phyloP scores from a whole-genome alignment of 1,140 invertebrate genomes.

The Caenorhabditis remanei region DNA sequence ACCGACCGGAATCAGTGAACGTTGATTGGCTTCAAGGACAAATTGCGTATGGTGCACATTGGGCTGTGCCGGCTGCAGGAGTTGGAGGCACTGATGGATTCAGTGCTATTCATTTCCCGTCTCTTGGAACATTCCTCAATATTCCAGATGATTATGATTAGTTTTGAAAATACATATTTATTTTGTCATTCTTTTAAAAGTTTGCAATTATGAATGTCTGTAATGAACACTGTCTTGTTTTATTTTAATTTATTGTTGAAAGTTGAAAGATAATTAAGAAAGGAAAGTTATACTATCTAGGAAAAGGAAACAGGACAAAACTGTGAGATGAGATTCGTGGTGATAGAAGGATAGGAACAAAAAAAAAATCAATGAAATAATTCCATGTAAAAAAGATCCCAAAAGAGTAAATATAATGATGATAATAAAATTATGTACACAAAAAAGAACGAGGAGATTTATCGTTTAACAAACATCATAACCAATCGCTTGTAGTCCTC shows the following conservation, averaged over 20 bases:
- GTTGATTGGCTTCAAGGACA: conserved; percentile 66
- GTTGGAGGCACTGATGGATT: conserved; percentile 71
- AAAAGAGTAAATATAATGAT: background rate
- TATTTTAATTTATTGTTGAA: too few species aligned
- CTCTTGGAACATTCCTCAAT: conserved; percentile 70
- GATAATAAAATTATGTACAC: background rate
- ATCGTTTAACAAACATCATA: conserved; percentile 54
- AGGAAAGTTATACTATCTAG: too few species aligned
- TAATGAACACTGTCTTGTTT: too few species aligned
- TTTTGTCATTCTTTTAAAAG: background rate
- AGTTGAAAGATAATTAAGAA: too few species aligned
- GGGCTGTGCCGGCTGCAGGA: conserved; percentile 72
- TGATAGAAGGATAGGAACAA: background rate
- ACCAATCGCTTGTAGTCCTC: conserved; percentile 61
- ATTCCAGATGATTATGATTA: conserved; percentile 73
- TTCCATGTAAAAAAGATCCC: background rate
- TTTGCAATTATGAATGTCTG: too few species aligned
- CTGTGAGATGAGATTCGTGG: background rate
- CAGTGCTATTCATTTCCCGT: conserved; percentile 69
- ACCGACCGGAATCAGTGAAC: conserved; percentile 58
- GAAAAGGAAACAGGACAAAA: too few species aligned
- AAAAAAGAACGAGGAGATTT: background rate
- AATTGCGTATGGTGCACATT: conserved; percentile 68
- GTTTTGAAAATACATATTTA: conserved; percentile 16
- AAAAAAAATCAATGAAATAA: background rate